Evolutionary conservation across 1,140 invertebrate species (phyloP), one percentile per base, ranked within the genome.

Genomic region (Cotesia chilonis): DNA sequence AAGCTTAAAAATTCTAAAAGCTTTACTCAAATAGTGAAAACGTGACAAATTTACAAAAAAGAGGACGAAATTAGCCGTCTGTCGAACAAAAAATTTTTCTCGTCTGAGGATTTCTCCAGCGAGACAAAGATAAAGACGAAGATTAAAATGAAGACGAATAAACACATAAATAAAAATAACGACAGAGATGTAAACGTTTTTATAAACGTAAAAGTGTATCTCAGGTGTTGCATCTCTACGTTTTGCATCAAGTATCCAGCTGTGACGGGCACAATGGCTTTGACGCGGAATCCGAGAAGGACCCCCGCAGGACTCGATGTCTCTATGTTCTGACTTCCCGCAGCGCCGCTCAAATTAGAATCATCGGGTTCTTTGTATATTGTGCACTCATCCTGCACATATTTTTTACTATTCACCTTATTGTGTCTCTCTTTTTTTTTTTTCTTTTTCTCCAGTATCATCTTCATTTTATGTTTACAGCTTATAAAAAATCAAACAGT

Each of bases 251-350:
- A 38, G 66, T 35, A 55, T 55, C 61, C 70, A 41, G 63, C 70
- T 65, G 60, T 9, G 70, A 63, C 36, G 47, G 38, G 59, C 60
- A 71, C 70, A 71, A 71, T 71, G 52, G 38, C 51, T 37, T 51
- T 71, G 61, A 71, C 70, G 63, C 70, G 14, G 10, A 37, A 57
- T 59, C 63, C 37, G 14, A 14, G 70, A 10, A 47, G 59, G 60
- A 71, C 61, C 61, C 70, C 70, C 55, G 61, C 61, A 71, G 70
- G 36, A 71, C 61, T 35, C 52, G 70, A 71, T 65, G 70, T 71
- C 70, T 71, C 70, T 71, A 71, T 71, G 70, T 57, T 36, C 60
- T 41, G 61, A 52, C 54, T 37, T 66, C 70, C 70, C 63, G 70
- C 36, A 4, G 66, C 17, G 70, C 47, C 61, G 65, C 70, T 71